phyloP scores from a whole-genome alignment of 2,113 vertebrate genomes.

The Hypomesus transpacificus region DNA sequence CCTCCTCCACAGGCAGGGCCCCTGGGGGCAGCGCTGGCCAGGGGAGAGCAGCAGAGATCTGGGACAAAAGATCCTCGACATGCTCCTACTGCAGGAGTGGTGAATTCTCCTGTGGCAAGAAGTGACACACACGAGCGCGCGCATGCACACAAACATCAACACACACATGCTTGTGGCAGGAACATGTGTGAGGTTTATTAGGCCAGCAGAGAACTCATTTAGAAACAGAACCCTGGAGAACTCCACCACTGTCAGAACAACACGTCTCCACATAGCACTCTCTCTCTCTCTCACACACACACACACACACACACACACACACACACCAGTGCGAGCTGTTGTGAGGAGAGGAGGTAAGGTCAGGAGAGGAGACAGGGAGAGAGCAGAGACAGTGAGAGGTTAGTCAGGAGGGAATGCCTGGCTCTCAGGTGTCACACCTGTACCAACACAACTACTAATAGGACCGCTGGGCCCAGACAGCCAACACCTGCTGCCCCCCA shows the following conservation, averaged over 20 bases:
- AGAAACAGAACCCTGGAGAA: not conserved
- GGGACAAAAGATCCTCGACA: no score
- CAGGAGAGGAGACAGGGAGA: not conserved
- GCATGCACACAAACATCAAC: not conserved
- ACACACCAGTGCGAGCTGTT: no score
- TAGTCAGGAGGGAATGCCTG: not conserved
- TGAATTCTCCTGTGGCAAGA: no score
- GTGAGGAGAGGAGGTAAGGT: not conserved
- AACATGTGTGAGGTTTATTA: no score
- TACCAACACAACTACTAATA: slow-evolving; percentile 1
- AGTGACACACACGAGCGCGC: not conserved
- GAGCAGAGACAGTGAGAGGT: not conserved
- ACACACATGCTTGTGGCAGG: not conserved
- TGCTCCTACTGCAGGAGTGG: no score
- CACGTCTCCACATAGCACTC: not conserved
- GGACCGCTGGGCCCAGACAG: slow-evolving; percentile 4
- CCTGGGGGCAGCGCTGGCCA: no score
- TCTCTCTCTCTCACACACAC: not conserved
- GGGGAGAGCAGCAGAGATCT: no score
- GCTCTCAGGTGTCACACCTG: slow-evolving; percentile 12
- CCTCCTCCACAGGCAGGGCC: no score
- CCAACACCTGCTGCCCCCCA: not conserved
- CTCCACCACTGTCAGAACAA: not conserved
- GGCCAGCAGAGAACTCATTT: not conserved
- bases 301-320: no score